phyloP scores from a whole-genome alignment of 2,797 vertebrate genomes.

The Coluber constrictor region DNA sequence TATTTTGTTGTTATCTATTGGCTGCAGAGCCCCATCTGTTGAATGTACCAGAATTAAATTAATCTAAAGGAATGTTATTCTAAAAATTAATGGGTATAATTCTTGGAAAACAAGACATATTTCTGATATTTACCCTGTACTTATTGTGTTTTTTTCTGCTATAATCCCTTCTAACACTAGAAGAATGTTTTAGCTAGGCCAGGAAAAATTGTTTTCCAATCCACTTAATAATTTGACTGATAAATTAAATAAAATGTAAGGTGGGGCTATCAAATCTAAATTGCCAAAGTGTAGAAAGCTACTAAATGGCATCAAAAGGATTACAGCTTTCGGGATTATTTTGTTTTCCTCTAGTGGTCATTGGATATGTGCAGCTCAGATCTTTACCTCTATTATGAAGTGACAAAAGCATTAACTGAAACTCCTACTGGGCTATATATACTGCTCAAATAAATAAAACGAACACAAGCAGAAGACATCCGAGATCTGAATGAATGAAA shows the following conservation, averaged over 20 bases:
- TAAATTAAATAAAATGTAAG: background rate
- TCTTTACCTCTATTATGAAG: background rate
- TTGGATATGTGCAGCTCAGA: background rate
- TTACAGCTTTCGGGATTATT: background rate
- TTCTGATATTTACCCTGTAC: background rate
- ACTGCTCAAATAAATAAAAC: no score
- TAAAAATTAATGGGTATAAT: background rate
- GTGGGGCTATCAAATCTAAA: background rate
- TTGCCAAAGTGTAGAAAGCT: background rate
- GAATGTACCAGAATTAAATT: background rate
- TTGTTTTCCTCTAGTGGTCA: background rate
- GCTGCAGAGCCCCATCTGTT: background rate
- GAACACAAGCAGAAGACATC: no score
- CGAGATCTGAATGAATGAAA: no score
- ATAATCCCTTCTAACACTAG: background rate
- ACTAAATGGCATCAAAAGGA: background rate
- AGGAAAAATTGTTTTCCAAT: background rate
- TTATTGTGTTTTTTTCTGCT: background rate
- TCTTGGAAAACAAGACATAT: background rate
- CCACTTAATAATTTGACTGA: background rate
- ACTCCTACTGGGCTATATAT: background rate
- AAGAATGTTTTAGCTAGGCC: background rate
- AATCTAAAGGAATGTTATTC: background rate
- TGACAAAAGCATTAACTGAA: background rate
- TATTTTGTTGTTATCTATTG: background rate